Evolutionary conservation across 2,888 invertebrate genomes (phyloP), one percentile per base, ranked within the genome.

Genomic region (Synanthedon tipuliformis): DNA sequence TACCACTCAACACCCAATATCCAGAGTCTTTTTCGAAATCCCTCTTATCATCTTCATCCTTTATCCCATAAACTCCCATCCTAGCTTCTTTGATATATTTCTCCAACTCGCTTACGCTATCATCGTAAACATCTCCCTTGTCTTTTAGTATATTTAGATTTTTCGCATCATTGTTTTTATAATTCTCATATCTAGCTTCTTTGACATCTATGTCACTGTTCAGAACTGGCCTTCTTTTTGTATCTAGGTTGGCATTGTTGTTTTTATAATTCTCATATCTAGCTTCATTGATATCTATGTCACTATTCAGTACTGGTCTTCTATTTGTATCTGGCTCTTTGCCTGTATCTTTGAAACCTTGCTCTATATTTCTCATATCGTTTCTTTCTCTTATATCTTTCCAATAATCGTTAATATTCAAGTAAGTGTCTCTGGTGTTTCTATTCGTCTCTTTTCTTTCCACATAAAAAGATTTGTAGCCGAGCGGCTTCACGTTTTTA

Each of bases 381-480:
- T 58, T 54, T 53, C 61, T 63, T 0, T 65, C 60, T 51, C 58
- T 63, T 2, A 69, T 54, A 16, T 60, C 57, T 40, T 64, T 65
- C 64, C 65, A 71, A 51, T 71, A 69, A 50, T 69, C 67, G 12
- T 69, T 67, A 0, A 69, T 49, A 45, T 63, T 58, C 1, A 57
- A 61, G 15, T 66, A 68, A n/a, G 8, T 52, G 40, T 18, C 53
- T 52, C 12, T 54, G 60, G 50, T 56, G 50, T 3, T 52, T 5
- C 5, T 52, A 2, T 40, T 53, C 0, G 41, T 51, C 0, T 61
- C 57, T 58, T 71, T 77, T 51, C 60, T 61, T 15, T 50, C 27
- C 0, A 92, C 68, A 60, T 89, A 92, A 60, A 89, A 93, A 0
- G 91, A 89, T 63, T 90, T 90, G 61, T 90, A 90, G 7, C 93